Base-by-base conservation (phyloP, 2,888 invertebrate genomes). In the Conistra vaccinii region DNA sequence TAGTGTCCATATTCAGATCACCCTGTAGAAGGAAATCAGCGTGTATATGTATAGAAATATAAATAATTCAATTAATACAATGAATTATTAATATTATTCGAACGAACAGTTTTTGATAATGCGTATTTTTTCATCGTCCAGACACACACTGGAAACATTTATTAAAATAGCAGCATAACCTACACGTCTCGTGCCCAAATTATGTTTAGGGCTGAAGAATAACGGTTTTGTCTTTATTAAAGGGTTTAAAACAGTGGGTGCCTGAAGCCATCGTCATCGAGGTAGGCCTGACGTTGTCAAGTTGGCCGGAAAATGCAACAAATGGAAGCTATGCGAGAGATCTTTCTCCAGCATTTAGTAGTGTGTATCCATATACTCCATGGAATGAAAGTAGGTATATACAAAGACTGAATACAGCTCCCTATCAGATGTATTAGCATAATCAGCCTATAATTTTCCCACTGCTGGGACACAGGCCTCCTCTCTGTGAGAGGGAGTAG, bases 11-110 rank as follows among this genome's bases (percentile, higher is more conserved):
- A 57, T 80, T 65, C 55, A 79, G 39, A 74, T 65, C 35, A 71
- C 7, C 1, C 53, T 68, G 0, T 23, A 29, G 12, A 20, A 63
- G 20, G 57, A 83, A 82, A 79, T 66, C 71, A 58, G 61, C 66
- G 53, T 75, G 61, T 69, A 42, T 72, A 53, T 65, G 20, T 35
- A 53, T 20, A 29, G 35, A 26, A 32, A 20, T 20, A 78, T 79
- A 67, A 71, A 79, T 79, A 57, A 82, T 83, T 82, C 75, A 82
- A 3, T 39, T 83, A 81, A 83, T 74, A 32, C 23, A 74, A 81
- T 66, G 12, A 39, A 26, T n/a, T 81, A n/a, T n/a, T n/a, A n/a
- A n/a, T 32, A n/a, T 58, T 77, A 53, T 78, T 79, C 68, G 35
- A 69, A 12, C 70, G 51, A 65, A n/a, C 79, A 62, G 70, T 78